Base-by-base conservation (phyloP, 2,888 invertebrate genomes). In the Germaria angustata region DNA sequence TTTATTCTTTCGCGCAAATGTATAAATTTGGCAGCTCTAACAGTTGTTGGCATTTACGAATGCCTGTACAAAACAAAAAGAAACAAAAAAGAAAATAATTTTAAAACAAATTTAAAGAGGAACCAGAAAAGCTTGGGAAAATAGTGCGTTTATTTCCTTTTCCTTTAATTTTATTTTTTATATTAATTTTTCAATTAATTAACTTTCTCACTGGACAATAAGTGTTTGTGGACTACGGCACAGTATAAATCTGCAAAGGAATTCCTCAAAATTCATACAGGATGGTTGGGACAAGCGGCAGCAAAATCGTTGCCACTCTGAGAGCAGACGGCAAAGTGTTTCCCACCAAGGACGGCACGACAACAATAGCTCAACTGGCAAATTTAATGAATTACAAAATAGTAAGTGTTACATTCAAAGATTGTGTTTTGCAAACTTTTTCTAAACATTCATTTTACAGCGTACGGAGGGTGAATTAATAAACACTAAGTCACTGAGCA, bases 241-340 rank as follows among this genome's bases (percentile, higher is more conserved):
- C 55, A 41, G 22, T 8, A 46, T 46, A 51, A 57, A 41, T 20
- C 20, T 36, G n/a, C 46, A 34, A 39, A 9, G 49, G 51, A 13
- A n/a, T 22, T 53, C 32, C 41, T 17, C 11, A 49, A 66, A 39
- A 39, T n/a, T 59, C n/a, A 15, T 15, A 22, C 17, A 61, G 7
- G 69, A 86, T 85, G 85, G 84, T 86, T 82, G 86, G 85, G 55
- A 84, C 80, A 51, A 46, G 82, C 77, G 86, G 87, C 57, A 89
- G 88, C 82, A 90, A 89, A 86, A 88, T 90, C 34, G 88, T 90
- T 66, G 88, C 90, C 82, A 89, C 89, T 71, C 85, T 90, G 84
- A 86, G 89, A 20, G 88, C 88, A 51, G 90, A 90, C 84, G 88
- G 90, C 61, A 89, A 88, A 86, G 90, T 90, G 44, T 87, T 87